These are phyloP conservation scores for Parotia lawesii DNA, from an alignment of 2,113 vertebrate species.

Conservation along the genomic window DNA sequence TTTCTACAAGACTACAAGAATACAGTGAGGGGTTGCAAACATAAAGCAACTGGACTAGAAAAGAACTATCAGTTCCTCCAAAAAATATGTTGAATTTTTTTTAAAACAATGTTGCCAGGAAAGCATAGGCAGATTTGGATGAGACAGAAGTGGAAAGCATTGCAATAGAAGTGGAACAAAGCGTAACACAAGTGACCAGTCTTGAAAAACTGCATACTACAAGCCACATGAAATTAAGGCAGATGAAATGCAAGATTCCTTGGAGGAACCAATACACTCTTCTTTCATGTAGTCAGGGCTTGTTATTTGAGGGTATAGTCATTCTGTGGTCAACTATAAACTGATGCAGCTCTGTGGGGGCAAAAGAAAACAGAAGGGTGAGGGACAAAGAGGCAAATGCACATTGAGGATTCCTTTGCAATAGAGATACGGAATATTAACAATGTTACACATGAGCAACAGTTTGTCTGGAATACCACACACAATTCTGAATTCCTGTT, in stretches of 20 bases:
- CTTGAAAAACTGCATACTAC: neutral
- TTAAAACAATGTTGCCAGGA: neutral
- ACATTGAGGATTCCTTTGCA: neutral
- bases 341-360: neutral
- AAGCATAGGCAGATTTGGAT: neutral
- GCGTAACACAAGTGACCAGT: neutral
- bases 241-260: neutral
- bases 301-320: neutral
- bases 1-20: neutral
- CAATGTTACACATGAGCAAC: neutral
- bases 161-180: neutral
- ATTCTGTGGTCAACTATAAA: neutral
- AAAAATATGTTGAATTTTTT: accelerated
- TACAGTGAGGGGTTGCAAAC: neutral
- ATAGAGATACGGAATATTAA: neutral
- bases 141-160: neutral
- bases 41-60: neutral
- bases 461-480: neutral
- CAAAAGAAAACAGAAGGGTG: accelerated
- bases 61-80: neutral
- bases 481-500: neutral
- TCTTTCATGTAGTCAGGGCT: neutral
- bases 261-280: neutral
- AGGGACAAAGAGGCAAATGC: neutral
- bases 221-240: neutral